Evolutionary conservation across 2,888 invertebrate species (phyloP), one percentile per base, ranked within the genome.

Genomic region (Odontocolon sp.): DNA sequence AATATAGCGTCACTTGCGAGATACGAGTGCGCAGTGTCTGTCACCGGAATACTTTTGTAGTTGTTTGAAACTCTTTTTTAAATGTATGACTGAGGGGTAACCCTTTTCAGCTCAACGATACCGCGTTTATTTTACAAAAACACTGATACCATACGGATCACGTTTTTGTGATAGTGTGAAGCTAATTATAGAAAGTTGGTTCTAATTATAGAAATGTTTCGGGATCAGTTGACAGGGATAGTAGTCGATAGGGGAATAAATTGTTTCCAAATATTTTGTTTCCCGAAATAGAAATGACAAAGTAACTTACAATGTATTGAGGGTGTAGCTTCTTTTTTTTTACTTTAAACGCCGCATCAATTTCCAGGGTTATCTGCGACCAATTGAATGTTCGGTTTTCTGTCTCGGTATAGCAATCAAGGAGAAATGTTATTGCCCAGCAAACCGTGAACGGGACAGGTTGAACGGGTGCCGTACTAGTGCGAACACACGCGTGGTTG

Each of bases 391-490:
- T 11, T 36, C n/a, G 2, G 36, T 26, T 8, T n/a, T 36, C 4
- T 50, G 50, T 50, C 36, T 38, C 9, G 36, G 36, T n/a, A 16
- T 11, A 14, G 64, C 50, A 64, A 64, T 64, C 64, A 33, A 23
- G 38, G 33, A 23, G 50, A 64, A 47, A 50, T 26, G 50, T 1
- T 38, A 74, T 64, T 74, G 68, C 63, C 47, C 68, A 63, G 47
- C 69, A 57, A 69, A 61, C 63, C 74, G 63, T 69, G 74, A 74
- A 69, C 63, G 74, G 16, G 63, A 74, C 74, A 74, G 68, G 68
- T 69, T 74, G 74, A 28, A 64, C 50, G 64, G 50, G 47, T 64
- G 50, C 36, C 36, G 38, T 50, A 64, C 50, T 47, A 75, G 42
- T 50, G 42, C 38, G 36, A 14, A 9, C 26, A 70, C 56, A 54